Percentiles rank a stretch among this genome's conserved stretches.
Evolutionary conservation across 1,140 invertebrate genomes (phyloP).

Genomic region (Macrobrachium nipponense): DNA sequence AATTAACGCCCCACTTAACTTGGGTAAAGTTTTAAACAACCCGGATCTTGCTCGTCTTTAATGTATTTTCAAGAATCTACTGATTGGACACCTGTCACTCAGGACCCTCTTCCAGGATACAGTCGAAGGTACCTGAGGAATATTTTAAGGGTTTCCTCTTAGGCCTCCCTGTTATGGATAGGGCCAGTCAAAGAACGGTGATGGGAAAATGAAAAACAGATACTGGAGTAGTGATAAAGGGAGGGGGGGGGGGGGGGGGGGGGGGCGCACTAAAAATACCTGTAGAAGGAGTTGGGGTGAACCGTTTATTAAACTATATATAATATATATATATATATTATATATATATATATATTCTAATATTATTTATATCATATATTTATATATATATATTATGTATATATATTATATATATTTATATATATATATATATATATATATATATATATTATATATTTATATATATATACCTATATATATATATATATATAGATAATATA

Average conservation of each 20-base stretch:
- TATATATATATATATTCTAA: no score
- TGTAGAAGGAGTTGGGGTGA: background rate
- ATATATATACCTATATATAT: no score
- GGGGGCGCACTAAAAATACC: background rate
- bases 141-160: constrained; percentile 2
- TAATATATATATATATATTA: no score
- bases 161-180: background rate
- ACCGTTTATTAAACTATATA: background rate
- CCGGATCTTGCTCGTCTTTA: constrained; percentile 38
- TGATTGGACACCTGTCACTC: background rate
- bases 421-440: constrained; percentile 33
- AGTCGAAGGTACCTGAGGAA: constrained; percentile 3
- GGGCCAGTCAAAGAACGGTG: background rate
- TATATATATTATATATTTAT: no score
- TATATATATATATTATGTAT: no score
- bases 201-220: background rate
- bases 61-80: constrained; percentile 20
- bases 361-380: no score
- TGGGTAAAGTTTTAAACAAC: constrained; percentile 50
- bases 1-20: constrained; percentile 58
- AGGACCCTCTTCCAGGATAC: background rate
- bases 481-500: no score
- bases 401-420: constrained; percentile 24
- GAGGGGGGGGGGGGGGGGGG: background rate
- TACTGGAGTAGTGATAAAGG: background rate